Evolutionary conservation across 2,113 vertebrate species (phyloP), one percentile per base, ranked within the genome.

Genomic region (Bufo bufo): DNA sequence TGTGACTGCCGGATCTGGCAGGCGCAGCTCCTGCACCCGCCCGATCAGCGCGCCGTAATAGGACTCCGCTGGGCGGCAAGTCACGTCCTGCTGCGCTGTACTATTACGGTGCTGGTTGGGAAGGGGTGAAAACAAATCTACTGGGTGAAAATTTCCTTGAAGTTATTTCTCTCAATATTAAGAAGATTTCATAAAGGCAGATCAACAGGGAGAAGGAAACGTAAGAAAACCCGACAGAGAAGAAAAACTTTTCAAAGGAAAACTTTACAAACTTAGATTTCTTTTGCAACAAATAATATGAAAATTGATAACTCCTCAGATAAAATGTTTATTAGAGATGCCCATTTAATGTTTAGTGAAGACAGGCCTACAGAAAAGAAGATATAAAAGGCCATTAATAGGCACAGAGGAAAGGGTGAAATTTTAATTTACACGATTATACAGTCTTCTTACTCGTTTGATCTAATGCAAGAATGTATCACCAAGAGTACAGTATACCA

Each of bases 351-450:
- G 59, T 58, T 78, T 17, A 19, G 75, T 86, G 23, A 19, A 66
- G 58, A 50, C 0, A 45, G 23, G n/a, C 74, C 59, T 66, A 16
- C 10, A 78, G 20, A 50, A 54, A 3, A 65, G 61, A 86, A 4
- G 9, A 87, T 10, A 87, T 71, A 47, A 80, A 80, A 79, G 23
- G 59, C 43, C 19, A 69, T 52, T 65, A 79, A 71, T 43, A 84
- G 10, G 58, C 59, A 54, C 13, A 33, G 52, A 86, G 59, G 66
- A 69, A 79, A 69, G 74, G 11, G 74, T 65, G 45, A 78, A 33
- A 33, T 75, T 77, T 8, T 63, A 49, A 78, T 78, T 78, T 78
- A 49, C 45, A 79, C 6, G n/a, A 86, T 50, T 77, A 59, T 49
- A 23, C 12, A 33, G 72, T 63, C 13, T 50, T 54, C 19, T 14